Evolutionary conservation across 64 coral and sea anemone species (phyloP).

Genomic region (Stichodactyla helianthus): DNA sequence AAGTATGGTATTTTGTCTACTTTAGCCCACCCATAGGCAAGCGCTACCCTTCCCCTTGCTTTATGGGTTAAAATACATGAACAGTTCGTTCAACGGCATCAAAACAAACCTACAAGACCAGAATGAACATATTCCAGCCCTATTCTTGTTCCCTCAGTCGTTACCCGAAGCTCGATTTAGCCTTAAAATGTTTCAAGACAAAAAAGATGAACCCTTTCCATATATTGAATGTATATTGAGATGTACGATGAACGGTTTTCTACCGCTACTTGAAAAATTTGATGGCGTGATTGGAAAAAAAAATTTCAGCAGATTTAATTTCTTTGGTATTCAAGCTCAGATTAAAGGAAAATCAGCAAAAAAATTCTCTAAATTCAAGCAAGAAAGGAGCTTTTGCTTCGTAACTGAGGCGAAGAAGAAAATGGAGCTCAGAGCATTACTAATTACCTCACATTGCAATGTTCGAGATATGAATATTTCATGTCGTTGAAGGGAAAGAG

Average conservation of each 20-base stretch:
- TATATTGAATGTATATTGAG: neutral
- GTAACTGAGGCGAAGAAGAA: neutral
- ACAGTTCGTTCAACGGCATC: neutral
- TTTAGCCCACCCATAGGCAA: too few relatives aligned
- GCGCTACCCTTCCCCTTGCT: too few relatives aligned
- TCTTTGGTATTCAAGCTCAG: neutral
- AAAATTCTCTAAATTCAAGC: neutral
- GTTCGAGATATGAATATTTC: conserved; percentile 92
- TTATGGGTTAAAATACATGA: too few relatives aligned
- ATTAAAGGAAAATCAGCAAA: neutral
- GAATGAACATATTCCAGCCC: neutral
- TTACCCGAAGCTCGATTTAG: neutral
- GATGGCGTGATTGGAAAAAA: conserved; percentile 15
- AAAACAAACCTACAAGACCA: neutral
- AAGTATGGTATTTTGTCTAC: too few relatives aligned
- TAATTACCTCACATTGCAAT: conserved; percentile 95
- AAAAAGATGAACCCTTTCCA: neutral
- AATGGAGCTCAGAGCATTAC: conserved; percentile 5
- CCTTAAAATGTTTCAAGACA: neutral
- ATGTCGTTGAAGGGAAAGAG: conserved; percentile 84
- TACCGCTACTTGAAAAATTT: conserved; percentile 3
- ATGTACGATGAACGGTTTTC: neutral
- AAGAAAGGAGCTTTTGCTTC: neutral
- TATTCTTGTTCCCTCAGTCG: neutral
- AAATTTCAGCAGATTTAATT: neutral